Base-by-base conservation (phyloP, 2,113 vertebrate species). In the Siphamia tubifer region DNA sequence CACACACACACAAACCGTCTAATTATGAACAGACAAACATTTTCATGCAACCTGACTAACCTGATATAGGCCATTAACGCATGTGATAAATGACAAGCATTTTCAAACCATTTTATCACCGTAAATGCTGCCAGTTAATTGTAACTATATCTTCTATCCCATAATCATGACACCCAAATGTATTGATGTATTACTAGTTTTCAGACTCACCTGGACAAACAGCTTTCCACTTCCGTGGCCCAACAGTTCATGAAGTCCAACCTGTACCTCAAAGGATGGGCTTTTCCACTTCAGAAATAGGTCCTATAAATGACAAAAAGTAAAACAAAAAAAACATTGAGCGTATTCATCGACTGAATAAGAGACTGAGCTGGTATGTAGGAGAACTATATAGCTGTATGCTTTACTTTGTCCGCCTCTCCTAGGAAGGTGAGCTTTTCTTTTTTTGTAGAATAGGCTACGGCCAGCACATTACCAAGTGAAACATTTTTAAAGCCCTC, bases 401-500 rank as follows among this genome's bases (percentile, higher is more conserved):
- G 16, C 1, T 1, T 45, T 76, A 96, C 96, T 91, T 96, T 97
- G 84, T 96, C 95, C 0, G 92, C 89, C 52, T 97, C 95, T 17
- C 92, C 81, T 49, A 96, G 58, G 82, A 96, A 97, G 2, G 95
- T 96, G 28, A 96, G 92, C 56, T 97, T 96, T 36, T 96, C 94
- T 24, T 95, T 94, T 31, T 94, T 86, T 0, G 94, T 95, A 28
- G 94, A 74, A 0, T 94, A 95, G 15, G 94, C 94, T 36, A 96
- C 95, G 0, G 95, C 91, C 74, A 97, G 76, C 60, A 96, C 95
- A 0, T 97, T 97, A 4, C 96, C 96, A 16, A 97, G 85, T 0
- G 96, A 96, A 57, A 97, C 95, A 0, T 96, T 97, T 89, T 97
- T 97, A 82, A 97, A 97, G 48, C 96, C 96, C 51, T 96, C 94